A percentile compares a stretch with the other conserved stretches of the same genome.
phyloP scores from a whole-genome alignment of 2,888 invertebrate genomes.

The Dendrolimus houi region DNA sequence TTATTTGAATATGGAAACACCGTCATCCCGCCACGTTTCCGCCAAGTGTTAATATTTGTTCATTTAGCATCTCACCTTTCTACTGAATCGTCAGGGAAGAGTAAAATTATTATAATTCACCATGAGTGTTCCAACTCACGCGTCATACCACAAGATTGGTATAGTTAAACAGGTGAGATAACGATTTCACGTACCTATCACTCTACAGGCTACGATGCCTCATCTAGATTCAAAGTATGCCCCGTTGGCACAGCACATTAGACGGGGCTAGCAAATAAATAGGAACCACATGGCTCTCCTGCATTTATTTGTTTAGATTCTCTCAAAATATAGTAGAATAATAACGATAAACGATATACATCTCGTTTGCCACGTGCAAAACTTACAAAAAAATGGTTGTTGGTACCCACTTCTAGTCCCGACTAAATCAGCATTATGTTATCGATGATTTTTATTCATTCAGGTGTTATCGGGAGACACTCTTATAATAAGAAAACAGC shows the following conservation, averaged over 20 bases:
- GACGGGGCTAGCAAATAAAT: slow-evolving; percentile 2
- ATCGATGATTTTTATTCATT: slow-evolving; percentile 10
- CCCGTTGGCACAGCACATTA: slow-evolving; percentile 57
- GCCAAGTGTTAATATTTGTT: slow-evolving; percentile 50
- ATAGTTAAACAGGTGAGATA: slow-evolving; percentile 60
- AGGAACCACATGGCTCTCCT: too few species aligned
- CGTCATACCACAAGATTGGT: slow-evolving; percentile 56
- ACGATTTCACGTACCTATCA: too few species aligned
- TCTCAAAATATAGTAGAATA: background rate
- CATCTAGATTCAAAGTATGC: slow-evolving; percentile 55
- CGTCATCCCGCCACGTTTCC: slow-evolving; percentile 62
- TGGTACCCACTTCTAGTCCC: background rate
- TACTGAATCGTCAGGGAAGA: slow-evolving; percentile 7
- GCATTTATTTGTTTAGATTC: too few species aligned
- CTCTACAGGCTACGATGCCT: slow-evolving; percentile 33
- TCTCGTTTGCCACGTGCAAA: background rate
- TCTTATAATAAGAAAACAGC: slow-evolving; percentile 90
- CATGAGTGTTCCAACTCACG: slow-evolving; percentile 61
- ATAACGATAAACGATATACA: slow-evolving; percentile 2
- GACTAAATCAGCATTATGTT: background rate
- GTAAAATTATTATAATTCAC: slow-evolving; percentile 14
- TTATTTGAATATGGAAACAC: slow-evolving; percentile 49
- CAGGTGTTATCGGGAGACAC: slow-evolving; percentile 98
- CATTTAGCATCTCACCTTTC: slow-evolving; percentile 13
- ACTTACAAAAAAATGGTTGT: too few species aligned